Percentiles rank a stretch among this genome's conserved stretches.
Evolutionary conservation across 2,797 vertebrate species (phyloP).

Genomic region (Gymnoscopelus braueri): DNA sequence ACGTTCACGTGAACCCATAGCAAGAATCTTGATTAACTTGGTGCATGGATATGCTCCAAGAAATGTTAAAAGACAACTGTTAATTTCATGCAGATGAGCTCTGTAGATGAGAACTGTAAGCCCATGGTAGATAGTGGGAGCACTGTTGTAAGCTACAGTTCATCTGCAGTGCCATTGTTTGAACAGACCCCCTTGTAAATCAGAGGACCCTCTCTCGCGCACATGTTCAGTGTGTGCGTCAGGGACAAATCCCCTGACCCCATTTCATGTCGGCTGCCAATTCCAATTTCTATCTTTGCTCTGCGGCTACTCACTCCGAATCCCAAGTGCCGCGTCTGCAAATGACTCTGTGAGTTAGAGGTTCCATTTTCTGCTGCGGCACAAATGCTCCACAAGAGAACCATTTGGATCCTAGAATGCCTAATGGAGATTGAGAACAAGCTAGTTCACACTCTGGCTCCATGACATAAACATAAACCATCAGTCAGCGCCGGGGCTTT

Average conservation of each 20-base stretch:
- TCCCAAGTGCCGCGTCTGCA: slow-evolving; percentile 83
- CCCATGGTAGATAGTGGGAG: background rate
- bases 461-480: slow-evolving; percentile 68
- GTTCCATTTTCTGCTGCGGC: slow-evolving; percentile 84
- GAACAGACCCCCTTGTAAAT: slow-evolving; percentile 41
- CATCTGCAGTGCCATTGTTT: slow-evolving; percentile 34
- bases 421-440: slow-evolving; percentile 69
- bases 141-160: slow-evolving; percentile 15
- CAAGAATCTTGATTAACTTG: slow-evolving; percentile 28
- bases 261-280: slow-evolving; percentile 80
- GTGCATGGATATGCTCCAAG: slow-evolving; percentile 27
- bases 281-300: slow-evolving; percentile 82
- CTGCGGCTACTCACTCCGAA: slow-evolving; percentile 73
- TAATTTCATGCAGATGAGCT: slow-evolving; percentile 26
- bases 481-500: slow-evolving; percentile 62
- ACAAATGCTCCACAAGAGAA: slow-evolving; percentile 81
- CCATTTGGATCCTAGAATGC: slow-evolving; percentile 67
- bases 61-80: slow-evolving; percentile 31
- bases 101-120: slow-evolving; percentile 16
- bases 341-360: slow-evolving; percentile 86
- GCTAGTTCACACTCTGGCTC: slow-evolving; percentile 56
- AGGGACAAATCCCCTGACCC: slow-evolving; percentile 74
- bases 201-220: slow-evolving; percentile 33
- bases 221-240: slow-evolving; percentile 40
- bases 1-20: slow-evolving; percentile 28